These are phyloP conservation scores for Habroteleia sp. DNA, from an alignment of 2,888 invertebrate species.

Conservation along the genomic window DNA sequence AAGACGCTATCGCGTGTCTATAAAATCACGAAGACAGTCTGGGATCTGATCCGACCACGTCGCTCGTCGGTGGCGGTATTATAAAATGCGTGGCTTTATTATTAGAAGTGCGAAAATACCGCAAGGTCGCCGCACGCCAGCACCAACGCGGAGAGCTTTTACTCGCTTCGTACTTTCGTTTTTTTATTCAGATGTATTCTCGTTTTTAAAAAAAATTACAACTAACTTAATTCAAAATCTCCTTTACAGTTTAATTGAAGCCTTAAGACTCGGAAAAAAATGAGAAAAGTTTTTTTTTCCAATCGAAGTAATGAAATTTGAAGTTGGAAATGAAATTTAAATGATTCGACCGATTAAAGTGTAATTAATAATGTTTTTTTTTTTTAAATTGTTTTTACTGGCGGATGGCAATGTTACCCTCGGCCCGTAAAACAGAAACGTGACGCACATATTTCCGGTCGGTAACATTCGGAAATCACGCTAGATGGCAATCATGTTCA, in stretches of 20 bases:
- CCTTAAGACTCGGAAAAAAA: too few species aligned
- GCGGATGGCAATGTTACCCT: conserved; percentile 34
- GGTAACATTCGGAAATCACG: conserved; percentile 42
- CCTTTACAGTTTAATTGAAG: too few species aligned
- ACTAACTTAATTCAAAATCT: too few species aligned
- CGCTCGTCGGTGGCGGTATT: conserved; percentile 66
- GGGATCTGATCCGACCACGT: conserved; percentile 64
- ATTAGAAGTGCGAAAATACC: conserved; percentile 79
- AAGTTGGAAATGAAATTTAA: too few species aligned
- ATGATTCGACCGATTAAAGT: too few species aligned
- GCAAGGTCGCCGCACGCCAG: conserved; percentile 78
- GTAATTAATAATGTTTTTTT: too few species aligned
- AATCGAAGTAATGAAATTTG: too few species aligned
- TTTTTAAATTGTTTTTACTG: conserved; percentile 3
- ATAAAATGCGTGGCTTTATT: conserved; percentile 79
- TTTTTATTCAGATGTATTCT: conserved; percentile 17
- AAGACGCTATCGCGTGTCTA: conserved; percentile 51
- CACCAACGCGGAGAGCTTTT: conserved; percentile 64
- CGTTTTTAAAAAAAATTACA: too few species aligned
- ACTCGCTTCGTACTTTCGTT: conserved; percentile 44
- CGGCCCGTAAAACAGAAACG: conserved; percentile 30
- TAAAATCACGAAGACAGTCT: conserved; percentile 64
- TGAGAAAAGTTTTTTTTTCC: too few species aligned
- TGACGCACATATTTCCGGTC: conserved; percentile 31
- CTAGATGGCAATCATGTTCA: conserved; percentile 50